phyloP scores from a whole-genome alignment of 2,797 vertebrate species.

The Sparidentex hasta region DNA sequence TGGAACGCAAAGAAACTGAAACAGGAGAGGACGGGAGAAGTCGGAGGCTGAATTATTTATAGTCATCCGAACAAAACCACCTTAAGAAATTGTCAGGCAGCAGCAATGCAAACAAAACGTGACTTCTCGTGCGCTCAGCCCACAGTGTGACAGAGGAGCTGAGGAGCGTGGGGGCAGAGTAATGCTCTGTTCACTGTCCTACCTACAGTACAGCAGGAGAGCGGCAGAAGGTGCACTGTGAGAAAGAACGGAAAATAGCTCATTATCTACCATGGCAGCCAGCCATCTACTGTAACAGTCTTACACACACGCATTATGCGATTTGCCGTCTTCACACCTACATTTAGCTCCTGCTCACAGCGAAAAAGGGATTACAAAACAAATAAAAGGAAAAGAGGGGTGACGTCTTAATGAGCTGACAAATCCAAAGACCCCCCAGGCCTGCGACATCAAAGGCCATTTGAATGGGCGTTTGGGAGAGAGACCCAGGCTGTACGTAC shows the following conservation, averaged over 20 bases:
- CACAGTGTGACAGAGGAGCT: constrained; percentile 42
- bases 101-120: constrained; percentile 44
- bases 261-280: constrained; percentile 65
- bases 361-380: constrained; percentile 78
- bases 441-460: constrained; percentile 80
- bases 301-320: constrained; percentile 54
- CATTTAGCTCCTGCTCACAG: constrained; percentile 48
- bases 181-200: constrained; percentile 42
- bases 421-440: constrained; percentile 77
- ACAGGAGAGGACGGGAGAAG: constrained; percentile 25
- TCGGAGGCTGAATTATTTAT: constrained; percentile 58
- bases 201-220: constrained; percentile 48
- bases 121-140: constrained; percentile 34
- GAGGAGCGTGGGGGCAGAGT: constrained; percentile 39
- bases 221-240: constrained; percentile 50
- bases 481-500: constrained; percentile 82
- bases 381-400: constrained; percentile 79
- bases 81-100: constrained; percentile 17
- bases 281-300: constrained; percentile 59
- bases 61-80: constrained; percentile 44
- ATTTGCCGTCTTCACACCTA: constrained; percentile 54
- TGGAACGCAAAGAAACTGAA: constrained; percentile 35
- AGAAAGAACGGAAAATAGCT: constrained; percentile 74
- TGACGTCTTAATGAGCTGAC: constrained; percentile 84
- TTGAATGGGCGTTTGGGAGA: constrained; percentile 79